Evolutionary conservation across 2,888 invertebrate genomes (phyloP), one percentile per base, ranked within the genome.

Genomic region (Acleris sparsana): DNA sequence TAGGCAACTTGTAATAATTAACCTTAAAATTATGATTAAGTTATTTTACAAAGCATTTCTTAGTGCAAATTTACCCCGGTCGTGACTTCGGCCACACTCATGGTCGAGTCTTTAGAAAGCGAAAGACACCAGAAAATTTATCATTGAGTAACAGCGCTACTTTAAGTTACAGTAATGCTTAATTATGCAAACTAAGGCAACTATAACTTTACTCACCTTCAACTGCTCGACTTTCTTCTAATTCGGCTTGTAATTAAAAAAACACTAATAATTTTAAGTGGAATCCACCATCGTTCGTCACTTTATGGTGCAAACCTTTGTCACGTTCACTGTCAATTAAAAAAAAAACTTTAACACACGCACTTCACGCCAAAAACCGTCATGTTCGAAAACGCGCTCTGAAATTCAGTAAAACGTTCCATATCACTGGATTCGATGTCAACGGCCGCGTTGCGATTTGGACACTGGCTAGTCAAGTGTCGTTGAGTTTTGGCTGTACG

Each of bases 81-180:
- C 86, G 86, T 87, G 86, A 86, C 86, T 80, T 79, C 79, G 76
- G 82, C 82, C 84, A 85, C 88, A 90, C 89, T 90, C 91, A 91
- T 87, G 91, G 91, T 80, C 91, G 86, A 77, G 73, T 78, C 84
- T 88, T 88, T 91, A 90, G 91, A 91, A 91, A 92, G 92, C 89
- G 86, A 83, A 83, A 80, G 75, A 83, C 82, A 85, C 76, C 69
- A 78, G 74, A 75, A 74, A 76, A 74, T 76, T 63, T 85, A 84
- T 83, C 82, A 87, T 87, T 87, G 85, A 80, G 79, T 83, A 78
- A 82, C 78, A 65, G 48, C 62, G 59, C 65, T 44, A 65, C 65
- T 53, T 61, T 61, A 59, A 77, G 67, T 73, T 74, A 75, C 74
- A 75, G 77, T 79, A 80, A 79, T 75, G 76, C 77, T 79, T 73